Evolutionary conservation across 2,797 vertebrate genomes (phyloP).

Genomic region (Pseudochromis fuscus): DNA sequence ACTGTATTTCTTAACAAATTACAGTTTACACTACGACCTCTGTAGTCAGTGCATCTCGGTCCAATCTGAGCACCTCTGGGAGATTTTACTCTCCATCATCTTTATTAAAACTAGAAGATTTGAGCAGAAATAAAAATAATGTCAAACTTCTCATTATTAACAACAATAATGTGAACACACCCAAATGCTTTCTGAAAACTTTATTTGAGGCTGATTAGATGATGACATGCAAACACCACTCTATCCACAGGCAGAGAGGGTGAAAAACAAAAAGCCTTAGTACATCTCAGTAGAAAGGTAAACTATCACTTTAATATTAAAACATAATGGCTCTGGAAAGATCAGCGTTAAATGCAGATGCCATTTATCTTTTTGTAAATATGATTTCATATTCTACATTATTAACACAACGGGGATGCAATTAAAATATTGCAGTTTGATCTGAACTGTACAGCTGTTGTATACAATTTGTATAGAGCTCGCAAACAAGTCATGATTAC

Average conservation of each 20-base stretch:
- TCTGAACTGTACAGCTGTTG: constrained; percentile 81
- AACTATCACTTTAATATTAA: constrained; percentile 67
- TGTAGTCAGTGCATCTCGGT: too few species aligned
- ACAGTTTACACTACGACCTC: too few species aligned
- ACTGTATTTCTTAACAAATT: too few species aligned
- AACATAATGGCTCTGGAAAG: constrained; percentile 79
- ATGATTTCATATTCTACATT: constrained; percentile 73
- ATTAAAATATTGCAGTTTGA: constrained; percentile 86
- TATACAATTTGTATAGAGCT: constrained; percentile 71
- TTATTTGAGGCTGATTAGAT: constrained; percentile 81
- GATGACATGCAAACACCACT: constrained; percentile 77
- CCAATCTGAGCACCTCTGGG: too few species aligned
- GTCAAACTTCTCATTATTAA: too few species aligned
- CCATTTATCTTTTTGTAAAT: constrained; percentile 72
- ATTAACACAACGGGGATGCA: constrained; percentile 80
- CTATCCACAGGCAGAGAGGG: constrained; percentile 71
- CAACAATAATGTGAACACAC: neutral
- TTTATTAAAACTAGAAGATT: too few species aligned
- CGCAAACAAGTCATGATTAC: constrained; percentile 39
- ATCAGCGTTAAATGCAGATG: constrained; percentile 69
- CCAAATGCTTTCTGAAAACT: constrained; percentile 65
- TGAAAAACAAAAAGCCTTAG: constrained; percentile 65
- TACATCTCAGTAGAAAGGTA: constrained; percentile 78
- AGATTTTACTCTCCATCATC: too few species aligned
- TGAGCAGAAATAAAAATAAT: too few species aligned